Evolutionary conservation across 2,888 invertebrate species (phyloP).

Genomic region (Deilephila elpenor): DNA sequence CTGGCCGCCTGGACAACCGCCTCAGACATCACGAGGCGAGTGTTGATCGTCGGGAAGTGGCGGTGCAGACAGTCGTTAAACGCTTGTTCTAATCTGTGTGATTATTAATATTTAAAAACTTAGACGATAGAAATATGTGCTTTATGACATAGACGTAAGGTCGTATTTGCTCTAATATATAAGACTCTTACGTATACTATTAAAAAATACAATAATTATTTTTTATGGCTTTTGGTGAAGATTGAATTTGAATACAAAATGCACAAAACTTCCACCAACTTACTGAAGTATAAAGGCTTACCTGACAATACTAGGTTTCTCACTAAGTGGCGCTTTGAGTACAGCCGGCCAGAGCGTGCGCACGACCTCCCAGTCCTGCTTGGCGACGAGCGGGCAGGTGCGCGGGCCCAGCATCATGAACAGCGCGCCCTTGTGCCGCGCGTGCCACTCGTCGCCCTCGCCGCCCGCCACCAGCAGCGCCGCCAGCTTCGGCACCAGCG

Average conservation of each 20-base stretch:
- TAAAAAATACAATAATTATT: too few relatives aligned
- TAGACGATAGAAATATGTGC: too few relatives aligned
- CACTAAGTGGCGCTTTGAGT: constrained; percentile 91
- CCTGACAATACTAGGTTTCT: constrained; percentile 92
- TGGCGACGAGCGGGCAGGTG: constrained; percentile 86
- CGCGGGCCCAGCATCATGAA: constrained; percentile 90
- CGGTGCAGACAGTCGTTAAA: constrained; percentile 84
- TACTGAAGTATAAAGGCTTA: constrained; percentile 39
- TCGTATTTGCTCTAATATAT: too few relatives aligned
- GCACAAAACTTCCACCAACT: neutral
- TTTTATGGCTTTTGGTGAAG: too few relatives aligned
- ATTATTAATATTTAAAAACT: neutral
- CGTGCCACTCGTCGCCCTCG: constrained; percentile 80
- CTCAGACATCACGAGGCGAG: constrained; percentile 83
- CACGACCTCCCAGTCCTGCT: constrained; percentile 91
- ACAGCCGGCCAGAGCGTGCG: constrained; percentile 91
- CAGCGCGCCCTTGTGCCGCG: constrained; percentile 87
- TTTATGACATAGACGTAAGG: too few relatives aligned
- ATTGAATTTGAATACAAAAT: neutral
- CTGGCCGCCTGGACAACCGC: constrained; percentile 78
- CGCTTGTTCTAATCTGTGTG: constrained; percentile 81
- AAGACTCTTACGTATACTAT: too few relatives aligned
- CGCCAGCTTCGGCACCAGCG: constrained; percentile 86
- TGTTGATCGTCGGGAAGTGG: constrained; percentile 86
- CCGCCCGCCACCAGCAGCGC: constrained; percentile 82